A percentile compares a stretch with the other conserved stretches of the same genome.
phyloP scores from a whole-genome alignment of 2,888 invertebrate genomes.

The Megaustenia siamemsis region DNA sequence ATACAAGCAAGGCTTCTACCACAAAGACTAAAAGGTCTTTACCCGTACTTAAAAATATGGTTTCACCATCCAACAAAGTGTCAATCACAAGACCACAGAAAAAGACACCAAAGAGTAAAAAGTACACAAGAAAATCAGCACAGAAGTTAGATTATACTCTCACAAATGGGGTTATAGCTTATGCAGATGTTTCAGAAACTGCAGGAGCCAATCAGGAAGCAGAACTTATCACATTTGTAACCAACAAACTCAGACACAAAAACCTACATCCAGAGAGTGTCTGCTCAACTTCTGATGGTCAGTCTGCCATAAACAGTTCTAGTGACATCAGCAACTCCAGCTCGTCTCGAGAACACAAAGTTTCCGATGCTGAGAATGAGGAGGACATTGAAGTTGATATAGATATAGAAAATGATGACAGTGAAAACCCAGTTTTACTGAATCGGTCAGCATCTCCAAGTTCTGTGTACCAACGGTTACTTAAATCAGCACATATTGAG shows the following conservation, averaged over 20 bases:
- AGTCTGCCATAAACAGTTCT: constrained; percentile 1
- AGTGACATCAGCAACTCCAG: constrained; percentile 39
- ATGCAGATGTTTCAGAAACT: constrained; percentile 47
- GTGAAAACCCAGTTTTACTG: constrained; percentile 65
- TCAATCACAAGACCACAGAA: background rate
- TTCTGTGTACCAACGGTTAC: constrained; percentile 71
- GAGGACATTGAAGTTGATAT: constrained; percentile 73
- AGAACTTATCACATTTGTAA: constrained; percentile 46
- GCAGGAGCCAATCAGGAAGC: constrained; percentile 35
- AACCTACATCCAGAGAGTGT: background rate
- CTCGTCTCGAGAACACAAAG: constrained; percentile 16
- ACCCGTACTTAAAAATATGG: background rate
- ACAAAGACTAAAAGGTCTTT: background rate
- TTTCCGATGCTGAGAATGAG: constrained; percentile 52
- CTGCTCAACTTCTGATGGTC: constrained; percentile 21
- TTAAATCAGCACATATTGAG: constrained; percentile 56
- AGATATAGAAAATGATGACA: constrained; percentile 72
- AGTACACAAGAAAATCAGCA: background rate
- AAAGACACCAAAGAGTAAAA: constrained; percentile 14
- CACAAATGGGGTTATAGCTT: constrained; percentile 31
- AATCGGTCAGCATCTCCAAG: constrained; percentile 74
- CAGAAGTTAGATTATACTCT: background rate
- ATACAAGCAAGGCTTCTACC: background rate
- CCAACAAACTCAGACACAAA: constrained; percentile 27
- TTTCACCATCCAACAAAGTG: background rate